Evolutionary conservation across 2,113 vertebrate species (phyloP).

Genomic region (Fregetta grallaria): DNA sequence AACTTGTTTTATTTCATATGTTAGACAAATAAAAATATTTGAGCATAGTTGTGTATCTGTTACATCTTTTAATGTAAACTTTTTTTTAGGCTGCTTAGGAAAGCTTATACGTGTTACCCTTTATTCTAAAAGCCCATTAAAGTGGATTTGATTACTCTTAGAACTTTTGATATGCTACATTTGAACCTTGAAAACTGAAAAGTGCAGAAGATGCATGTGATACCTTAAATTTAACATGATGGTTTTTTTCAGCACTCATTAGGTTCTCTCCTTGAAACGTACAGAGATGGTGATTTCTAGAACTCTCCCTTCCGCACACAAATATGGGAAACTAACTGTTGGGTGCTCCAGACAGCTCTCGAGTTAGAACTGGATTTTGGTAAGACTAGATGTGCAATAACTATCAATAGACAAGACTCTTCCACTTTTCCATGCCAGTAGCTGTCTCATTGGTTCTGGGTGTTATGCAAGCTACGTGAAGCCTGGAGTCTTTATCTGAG

Average conservation of each 20-base stretch:
- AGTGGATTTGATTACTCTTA: background rate
- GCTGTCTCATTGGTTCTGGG: background rate
- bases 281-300: background rate
- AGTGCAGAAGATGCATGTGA: background rate
- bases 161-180: background rate
- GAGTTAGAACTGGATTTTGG: background rate
- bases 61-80: conserved; percentile 28
- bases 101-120: background rate
- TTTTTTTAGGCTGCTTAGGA: conserved; percentile 1
- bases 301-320: background rate
- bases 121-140: background rate
- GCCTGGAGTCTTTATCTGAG: background rate
- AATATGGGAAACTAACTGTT: background rate
- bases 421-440: background rate
- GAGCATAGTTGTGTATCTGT: conserved; percentile 10
- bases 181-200: background rate
- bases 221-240: background rate
- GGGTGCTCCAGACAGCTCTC: background rate
- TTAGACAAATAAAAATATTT: conserved; percentile 72
- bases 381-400: background rate
- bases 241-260: background rate
- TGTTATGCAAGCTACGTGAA: rapidly evolving
- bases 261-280: rapidly evolving
- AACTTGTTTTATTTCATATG: conserved; percentile 80
- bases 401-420: background rate